Base-by-base conservation (phyloP, 37 sponge, comb jelly and placozoan genomes). In the Lycopodina hypogea region DNA sequence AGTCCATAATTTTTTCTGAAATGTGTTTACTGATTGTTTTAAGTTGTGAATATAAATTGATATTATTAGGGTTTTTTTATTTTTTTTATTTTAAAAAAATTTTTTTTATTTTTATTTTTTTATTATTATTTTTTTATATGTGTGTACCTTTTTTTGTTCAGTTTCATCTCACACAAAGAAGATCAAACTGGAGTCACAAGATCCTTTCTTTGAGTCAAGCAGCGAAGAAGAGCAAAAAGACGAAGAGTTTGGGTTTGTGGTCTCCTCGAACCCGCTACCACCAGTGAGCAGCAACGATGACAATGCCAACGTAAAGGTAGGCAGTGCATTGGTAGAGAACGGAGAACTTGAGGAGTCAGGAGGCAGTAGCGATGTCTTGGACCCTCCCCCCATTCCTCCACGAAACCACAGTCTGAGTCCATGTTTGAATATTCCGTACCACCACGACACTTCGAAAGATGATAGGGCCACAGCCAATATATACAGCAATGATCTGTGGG, bases 321-420 rank as follows among this genome's bases (percentile, higher is more conserved):
- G 55, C 39, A 30, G 45, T 8, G 39, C 42, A 1, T 42, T 9
- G 15, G 11, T 21, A 17, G 45, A 80, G 42, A 68, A 77, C 28
- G 65, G 65, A 7, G 65, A 63, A 28, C n/a, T 64, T 42, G 65
- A 77, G 22, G 42, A 33, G 42, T 8, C 7, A 32, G 57, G 28
- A 8, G 34, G 7, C 33, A 22, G 6, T 2, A 7, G 3, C 68
- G 37, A 19, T 3, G 29, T 36, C 68, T 28, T 28, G 21, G 39
- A 14, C 6, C 74, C 74, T 55, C 84, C 84, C 0, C 84, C 84
- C 14, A 56, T 84, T n/a, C 78, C 78, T 1, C 71, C 78, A 9
- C 84, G 78, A 3, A 76, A 77, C 4, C 63, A 71, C 4, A 84
- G 72, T 42, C 78, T 71, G 30, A 74, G 63, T 3, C 74, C 76